Base-by-base conservation (phyloP, 2,113 vertebrate species). In the Peromyscus leucopus region DNA sequence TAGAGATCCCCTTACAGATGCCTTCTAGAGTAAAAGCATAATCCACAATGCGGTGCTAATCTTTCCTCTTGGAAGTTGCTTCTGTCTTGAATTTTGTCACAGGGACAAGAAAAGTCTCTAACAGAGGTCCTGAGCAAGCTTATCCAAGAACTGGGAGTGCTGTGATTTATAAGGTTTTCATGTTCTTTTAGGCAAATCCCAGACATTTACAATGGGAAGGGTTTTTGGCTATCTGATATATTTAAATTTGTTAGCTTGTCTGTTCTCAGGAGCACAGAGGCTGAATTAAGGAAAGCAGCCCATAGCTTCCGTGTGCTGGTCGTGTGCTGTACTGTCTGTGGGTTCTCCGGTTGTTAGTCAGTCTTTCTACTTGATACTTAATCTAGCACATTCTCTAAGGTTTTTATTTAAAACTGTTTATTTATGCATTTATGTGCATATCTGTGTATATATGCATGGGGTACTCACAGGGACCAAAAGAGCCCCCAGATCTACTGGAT, bases 401-500 rank as follows among this genome's bases (percentile, higher is more conserved):
- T 46, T 85, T 55, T 85, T 31, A 46, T 46, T 65, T 46, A 31
- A 63, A 65, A 46, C 4, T 42, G 26, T 39, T 63, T 65, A 65
- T 65, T 65, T 84, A 82, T 82, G 31, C 21, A 19, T 36, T n/a
- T 39, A 33, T 46, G 16, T 85, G 33, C 33, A 6, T 85, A 16
- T 46, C 26, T 85, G 61, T 16, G 19, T 48, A 48, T 42, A 85
- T 67, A 46, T 85, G 28, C 9, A 21, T 21, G 8, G 1, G 15
- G 7, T 85, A 19, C 7, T 5, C 28, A 3, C 26, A 48, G 26
- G 16, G 61, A 5, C 8, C 7, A 65, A 65, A 65, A 31, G 5
- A 6, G 13, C 2, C 0, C 0, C 10, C 24, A 21, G 4, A 21
- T 85, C 8, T 85, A 2, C 61, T 46, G 9, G 8, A 67, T 4